Percentiles rank a stretch among this genome's conserved stretches.
These are phyloP conservation scores for Deilephila elpenor DNA, from an alignment of 2,888 invertebrate species.

Conservation along the genomic window DNA sequence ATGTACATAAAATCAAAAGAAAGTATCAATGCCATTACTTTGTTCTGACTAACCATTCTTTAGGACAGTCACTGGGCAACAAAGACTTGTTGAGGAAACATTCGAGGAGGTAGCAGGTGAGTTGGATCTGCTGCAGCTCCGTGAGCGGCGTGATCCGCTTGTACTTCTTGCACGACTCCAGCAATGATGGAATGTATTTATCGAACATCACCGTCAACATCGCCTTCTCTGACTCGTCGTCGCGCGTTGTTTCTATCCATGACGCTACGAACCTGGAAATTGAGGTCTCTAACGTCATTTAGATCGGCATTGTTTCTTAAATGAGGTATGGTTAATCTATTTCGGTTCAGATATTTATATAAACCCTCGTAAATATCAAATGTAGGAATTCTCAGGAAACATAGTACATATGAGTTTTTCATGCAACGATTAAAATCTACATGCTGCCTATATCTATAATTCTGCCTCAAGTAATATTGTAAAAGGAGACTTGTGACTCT, in stretches of 20 bases:
- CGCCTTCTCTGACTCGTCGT: constrained; percentile 89
- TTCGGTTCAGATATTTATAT: no score
- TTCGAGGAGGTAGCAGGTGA: constrained; percentile 94
- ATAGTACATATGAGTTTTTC: no score
- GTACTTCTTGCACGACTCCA: constrained; percentile 91
- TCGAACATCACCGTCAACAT: constrained; percentile 95
- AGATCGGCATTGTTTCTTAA: neutral
- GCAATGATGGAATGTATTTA: constrained; percentile 94
- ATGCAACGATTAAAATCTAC: no score
- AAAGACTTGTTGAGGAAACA: constrained; percentile 92
- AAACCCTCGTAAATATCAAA: no score
- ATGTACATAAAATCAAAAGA: neutral
- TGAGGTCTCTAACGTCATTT: neutral
- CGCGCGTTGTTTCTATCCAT: constrained; percentile 92
- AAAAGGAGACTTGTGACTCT: no score
- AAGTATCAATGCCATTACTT: neutral
- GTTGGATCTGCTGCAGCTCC: constrained; percentile 94
- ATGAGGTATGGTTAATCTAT: neutral
- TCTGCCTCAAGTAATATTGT: no score
- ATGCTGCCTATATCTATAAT: no score
- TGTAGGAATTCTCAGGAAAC: no score
- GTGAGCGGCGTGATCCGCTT: constrained; percentile 96
- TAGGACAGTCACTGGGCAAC: constrained; percentile 94
- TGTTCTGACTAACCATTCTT: constrained; percentile 89
- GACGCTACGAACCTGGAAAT: constrained; percentile 91